A percentile compares a stretch with the other conserved stretches of the same genome.
These are phyloP conservation scores for Ernsta delagoae DNA, from an alignment of 2,888 invertebrate genomes.

Conservation along the genomic window DNA sequence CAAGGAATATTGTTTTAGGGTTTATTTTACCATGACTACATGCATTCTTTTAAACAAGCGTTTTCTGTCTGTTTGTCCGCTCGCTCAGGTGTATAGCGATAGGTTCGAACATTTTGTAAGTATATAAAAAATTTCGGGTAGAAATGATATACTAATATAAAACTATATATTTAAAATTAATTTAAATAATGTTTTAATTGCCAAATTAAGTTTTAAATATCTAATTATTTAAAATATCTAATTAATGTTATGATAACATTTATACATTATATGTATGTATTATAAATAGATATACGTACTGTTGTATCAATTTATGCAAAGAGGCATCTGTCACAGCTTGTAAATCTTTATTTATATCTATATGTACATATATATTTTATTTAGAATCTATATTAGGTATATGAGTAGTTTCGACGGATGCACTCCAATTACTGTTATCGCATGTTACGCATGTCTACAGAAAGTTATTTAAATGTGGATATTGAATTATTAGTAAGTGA, in stretches of 20 bases:
- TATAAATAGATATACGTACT: conserved; percentile 12
- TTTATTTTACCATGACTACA: too few relatives aligned
- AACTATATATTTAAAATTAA: conserved; percentile 40
- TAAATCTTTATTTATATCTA: conserved; percentile 10
- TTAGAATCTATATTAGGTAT: conserved; percentile 4
- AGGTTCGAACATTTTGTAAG: conserved; percentile 70
- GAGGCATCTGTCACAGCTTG: conserved; percentile 23
- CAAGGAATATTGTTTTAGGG: too few relatives aligned
- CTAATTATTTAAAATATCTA: not conserved
- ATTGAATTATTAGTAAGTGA: too few relatives aligned
- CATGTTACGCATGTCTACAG: conserved; percentile 25
- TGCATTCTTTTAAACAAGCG: conserved; percentile 59
- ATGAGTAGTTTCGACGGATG: conserved; percentile 20
- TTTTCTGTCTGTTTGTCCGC: conserved; percentile 74
- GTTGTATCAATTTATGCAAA: not conserved
- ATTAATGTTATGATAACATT: not conserved
- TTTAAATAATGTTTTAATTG: conserved; percentile 35
- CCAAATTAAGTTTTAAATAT: conserved; percentile 13
- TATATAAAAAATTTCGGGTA: conserved; percentile 59
- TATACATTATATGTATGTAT: conserved; percentile 23
- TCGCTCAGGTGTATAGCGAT: conserved; percentile 76
- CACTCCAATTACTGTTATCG: not conserved
- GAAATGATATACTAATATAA: conserved; percentile 48
- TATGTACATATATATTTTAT: not conserved
- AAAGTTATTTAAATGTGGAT: conserved; percentile 10